Percentiles rank a stretch among this genome's conserved stretches.
Evolutionary conservation across 2,888 invertebrate genomes (phyloP).

Genomic region (Pecten maximus): DNA sequence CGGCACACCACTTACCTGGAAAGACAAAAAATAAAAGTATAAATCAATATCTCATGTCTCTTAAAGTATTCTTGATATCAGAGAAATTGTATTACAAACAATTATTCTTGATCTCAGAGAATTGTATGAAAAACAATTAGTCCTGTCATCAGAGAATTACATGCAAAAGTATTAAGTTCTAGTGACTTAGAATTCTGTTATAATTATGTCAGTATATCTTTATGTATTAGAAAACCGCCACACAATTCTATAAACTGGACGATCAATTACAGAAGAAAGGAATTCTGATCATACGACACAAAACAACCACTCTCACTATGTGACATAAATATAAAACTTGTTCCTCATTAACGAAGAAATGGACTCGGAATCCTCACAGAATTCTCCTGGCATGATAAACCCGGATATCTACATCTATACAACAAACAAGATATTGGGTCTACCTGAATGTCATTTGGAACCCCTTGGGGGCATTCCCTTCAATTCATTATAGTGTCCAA

Average conservation of each 20-base stretch:
- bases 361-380: neutral
- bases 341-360: neutral
- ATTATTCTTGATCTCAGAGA: too few species aligned
- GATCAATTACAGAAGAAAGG: too few species aligned
- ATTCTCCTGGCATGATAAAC: neutral
- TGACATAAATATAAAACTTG: neutral
- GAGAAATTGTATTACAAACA: neutral
- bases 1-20: neutral
- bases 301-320: neutral
- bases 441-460: neutral
- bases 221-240: neutral
- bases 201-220: neutral
- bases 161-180: too few species aligned
- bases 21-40: neutral
- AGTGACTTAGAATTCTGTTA: too few species aligned
- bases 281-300: neutral
- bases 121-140: too few species aligned
- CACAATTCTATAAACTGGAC: too few species aligned
- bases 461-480: neutral
- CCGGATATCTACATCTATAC: neutral
- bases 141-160: too few species aligned
- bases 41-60: neutral
- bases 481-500: constrained; percentile 5
- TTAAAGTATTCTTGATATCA: neutral
- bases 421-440: neutral